These are phyloP conservation scores for Fukomys damarensis DNA, from an alignment of 2,113 vertebrate genomes.

Conservation along the genomic window DNA sequence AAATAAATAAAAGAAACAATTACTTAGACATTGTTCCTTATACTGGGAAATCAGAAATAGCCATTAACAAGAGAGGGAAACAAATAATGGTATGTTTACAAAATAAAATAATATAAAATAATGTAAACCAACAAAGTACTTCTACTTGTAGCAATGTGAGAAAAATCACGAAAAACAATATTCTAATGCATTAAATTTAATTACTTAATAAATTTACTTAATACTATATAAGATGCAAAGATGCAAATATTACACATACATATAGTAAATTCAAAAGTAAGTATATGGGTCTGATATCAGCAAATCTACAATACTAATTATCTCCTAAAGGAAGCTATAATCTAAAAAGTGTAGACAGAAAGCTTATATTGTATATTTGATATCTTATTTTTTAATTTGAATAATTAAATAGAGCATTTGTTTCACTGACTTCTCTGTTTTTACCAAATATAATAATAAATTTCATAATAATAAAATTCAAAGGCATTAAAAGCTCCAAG, in stretches of 20 bases:
- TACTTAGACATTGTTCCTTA: neutral
- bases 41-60: neutral
- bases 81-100: neutral
- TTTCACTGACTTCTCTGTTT: neutral
- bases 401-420: neutral
- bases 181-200: neutral
- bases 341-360: neutral
- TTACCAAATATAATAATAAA: neutral
- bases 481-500: neutral
- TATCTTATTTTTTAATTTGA: neutral
- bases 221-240: neutral
- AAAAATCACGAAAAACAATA: neutral
- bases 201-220: neutral
- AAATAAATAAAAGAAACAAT: neutral
- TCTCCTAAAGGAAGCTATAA: neutral
- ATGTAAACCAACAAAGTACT: conserved; percentile 4
- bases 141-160: neutral
- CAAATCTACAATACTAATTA: neutral
- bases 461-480: neutral
- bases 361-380: neutral
- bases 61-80: neutral
- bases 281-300: neutral
- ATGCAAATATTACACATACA: neutral
- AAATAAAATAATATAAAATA: neutral
- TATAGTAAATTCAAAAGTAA: neutral